Conservation (phyloP, 2,797 vertebrate species). For the Peromyscus attwateri region DNA sequence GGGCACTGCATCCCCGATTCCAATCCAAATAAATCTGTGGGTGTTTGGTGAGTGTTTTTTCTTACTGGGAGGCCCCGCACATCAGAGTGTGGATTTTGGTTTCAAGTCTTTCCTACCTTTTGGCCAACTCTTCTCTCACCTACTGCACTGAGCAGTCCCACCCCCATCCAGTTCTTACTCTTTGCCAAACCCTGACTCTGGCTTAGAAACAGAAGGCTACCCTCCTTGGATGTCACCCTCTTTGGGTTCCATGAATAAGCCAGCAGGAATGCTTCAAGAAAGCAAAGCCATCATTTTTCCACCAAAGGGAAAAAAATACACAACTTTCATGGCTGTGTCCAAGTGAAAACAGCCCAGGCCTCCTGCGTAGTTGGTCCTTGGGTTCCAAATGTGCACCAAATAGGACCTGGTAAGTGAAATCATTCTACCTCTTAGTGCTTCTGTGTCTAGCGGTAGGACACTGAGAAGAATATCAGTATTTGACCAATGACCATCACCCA, state of each 20-base stretch:
- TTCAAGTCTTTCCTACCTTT: constrained; percentile 86
- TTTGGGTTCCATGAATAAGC: constrained; percentile 84
- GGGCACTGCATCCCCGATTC: constrained; percentile 72
- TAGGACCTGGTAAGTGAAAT: constrained; percentile 72
- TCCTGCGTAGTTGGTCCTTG: constrained; percentile 73
- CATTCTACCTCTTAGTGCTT: constrained; percentile 60
- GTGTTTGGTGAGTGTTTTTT: constrained; percentile 86
- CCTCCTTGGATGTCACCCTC: constrained; percentile 81
- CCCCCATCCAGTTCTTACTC: constrained; percentile 50
- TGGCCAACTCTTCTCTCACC: constrained; percentile 85
- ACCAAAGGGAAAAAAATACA: constrained; percentile 81
- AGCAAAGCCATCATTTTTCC: constrained; percentile 85
- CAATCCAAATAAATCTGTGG: constrained; percentile 85
- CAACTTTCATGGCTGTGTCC: constrained; percentile 81
- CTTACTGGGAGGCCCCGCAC: constrained; percentile 83
- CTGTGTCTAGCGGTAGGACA: constrained; percentile 53
- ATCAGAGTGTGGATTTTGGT: constrained; percentile 84
- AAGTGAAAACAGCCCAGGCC: constrained; percentile 80
- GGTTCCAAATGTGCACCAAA: constrained; percentile 75
- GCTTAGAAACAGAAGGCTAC: constrained; percentile 82
- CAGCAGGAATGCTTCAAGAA: constrained; percentile 82
- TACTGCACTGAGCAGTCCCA: constrained; percentile 78
- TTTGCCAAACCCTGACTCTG: constrained; percentile 84
- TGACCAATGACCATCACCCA: constrained; percentile 51
- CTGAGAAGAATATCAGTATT: not conserved